Percentiles rank a stretch among this genome's conserved stretches.
phyloP scores from a whole-genome alignment of 2,888 invertebrate genomes.

The Drosophila recens region DNA sequence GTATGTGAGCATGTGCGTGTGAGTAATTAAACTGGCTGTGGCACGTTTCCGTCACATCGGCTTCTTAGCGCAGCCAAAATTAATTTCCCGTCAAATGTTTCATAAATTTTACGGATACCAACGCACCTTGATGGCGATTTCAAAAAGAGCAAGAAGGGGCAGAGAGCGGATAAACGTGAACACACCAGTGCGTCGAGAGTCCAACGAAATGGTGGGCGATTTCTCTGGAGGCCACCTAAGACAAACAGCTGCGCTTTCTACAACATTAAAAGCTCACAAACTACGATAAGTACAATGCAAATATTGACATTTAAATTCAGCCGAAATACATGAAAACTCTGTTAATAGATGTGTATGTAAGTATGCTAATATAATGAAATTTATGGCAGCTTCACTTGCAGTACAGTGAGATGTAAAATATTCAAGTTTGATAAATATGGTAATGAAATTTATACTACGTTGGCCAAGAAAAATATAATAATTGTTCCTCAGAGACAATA shows the following conservation, averaged over 20 bases:
- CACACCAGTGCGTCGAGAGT: not conserved
- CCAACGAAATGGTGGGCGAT: not conserved
- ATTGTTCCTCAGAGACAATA: too few relatives aligned
- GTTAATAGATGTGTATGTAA: too few relatives aligned
- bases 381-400: too few relatives aligned
- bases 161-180: not conserved
- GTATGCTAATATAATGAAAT: too few relatives aligned
- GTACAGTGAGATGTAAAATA: too few relatives aligned
- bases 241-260: slow-evolving; percentile 27
- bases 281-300: slow-evolving; percentile 28
- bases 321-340: not conserved
- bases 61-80: slow-evolving; percentile 40
- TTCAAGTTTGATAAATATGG: too few relatives aligned
- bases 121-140: slow-evolving; percentile 45
- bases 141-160: slow-evolving; percentile 8
- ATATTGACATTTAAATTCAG: slow-evolving; percentile 33
- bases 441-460: too few relatives aligned
- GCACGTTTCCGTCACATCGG: slow-evolving; percentile 32
- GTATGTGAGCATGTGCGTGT: slow-evolving; percentile 18
- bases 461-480: too few relatives aligned
- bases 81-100: slow-evolving; percentile 53
- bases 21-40: slow-evolving; percentile 48
- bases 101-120: slow-evolving; percentile 35
- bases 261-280: slow-evolving; percentile 33
- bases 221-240: slow-evolving; percentile 29